Conservation (phyloP, 2,797 vertebrate genomes). For the Psittacula echo region DNA sequence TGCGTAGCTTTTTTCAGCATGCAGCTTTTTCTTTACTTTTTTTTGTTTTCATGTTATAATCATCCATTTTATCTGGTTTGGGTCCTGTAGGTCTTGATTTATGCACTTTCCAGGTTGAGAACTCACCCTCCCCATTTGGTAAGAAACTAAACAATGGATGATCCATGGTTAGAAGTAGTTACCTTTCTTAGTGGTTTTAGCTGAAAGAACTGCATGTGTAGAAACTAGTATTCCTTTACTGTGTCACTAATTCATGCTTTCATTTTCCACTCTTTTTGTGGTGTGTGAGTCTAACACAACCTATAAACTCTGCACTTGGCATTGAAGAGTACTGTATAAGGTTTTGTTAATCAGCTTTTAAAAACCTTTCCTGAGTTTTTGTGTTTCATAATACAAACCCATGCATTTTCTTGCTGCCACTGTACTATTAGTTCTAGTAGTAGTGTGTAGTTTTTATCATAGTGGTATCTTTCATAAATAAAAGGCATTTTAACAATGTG, state of each 20-base stretch:
- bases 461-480: conserved; percentile 4
- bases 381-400: conserved; percentile 45
- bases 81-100: conserved; percentile 99
- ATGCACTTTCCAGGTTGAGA: conserved; percentile 99
- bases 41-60: conserved; percentile 84
- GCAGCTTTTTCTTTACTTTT: conserved; percentile 73
- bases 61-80: conserved; percentile 98
- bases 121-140: conserved; percentile 98
- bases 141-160: conserved; percentile 88
- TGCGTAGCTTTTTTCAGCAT: conserved; percentile 66
- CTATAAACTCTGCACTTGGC: conserved; percentile 10
- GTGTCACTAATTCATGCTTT: conserved; percentile 67
- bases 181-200: conserved; percentile 71
- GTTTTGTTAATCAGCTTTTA: conserved; percentile 25
- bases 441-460: conserved; percentile 10
- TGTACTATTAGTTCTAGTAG: conserved; percentile 1
- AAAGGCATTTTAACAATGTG: background rate
- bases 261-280: conserved; percentile 35
- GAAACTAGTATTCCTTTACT: conserved; percentile 41
- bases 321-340: conserved; percentile 7
- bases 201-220: conserved; percentile 73
- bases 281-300: conserved; percentile 27
- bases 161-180: conserved; percentile 84
- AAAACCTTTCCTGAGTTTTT: conserved; percentile 31
- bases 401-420: conserved; percentile 46